These are phyloP conservation scores for Drepana falcataria DNA, from an alignment of 2,888 invertebrate species.

Conservation along the genomic window DNA sequence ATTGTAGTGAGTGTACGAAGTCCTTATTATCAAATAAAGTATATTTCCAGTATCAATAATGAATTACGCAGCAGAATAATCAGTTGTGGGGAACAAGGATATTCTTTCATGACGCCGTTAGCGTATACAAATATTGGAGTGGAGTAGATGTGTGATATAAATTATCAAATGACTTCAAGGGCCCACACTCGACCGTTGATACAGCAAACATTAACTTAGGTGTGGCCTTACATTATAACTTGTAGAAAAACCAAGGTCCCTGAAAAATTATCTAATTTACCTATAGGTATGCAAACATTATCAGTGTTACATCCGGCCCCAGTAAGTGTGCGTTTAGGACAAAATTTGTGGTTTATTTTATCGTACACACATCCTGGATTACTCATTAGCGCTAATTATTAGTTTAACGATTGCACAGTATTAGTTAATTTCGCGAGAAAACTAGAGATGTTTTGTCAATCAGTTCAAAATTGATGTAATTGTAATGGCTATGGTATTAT, in stretches of 20 bases:
- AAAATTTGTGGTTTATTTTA: slow-evolving; percentile 39
- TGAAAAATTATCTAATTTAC: slow-evolving; percentile 26
- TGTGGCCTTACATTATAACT: slow-evolving; percentile 30
- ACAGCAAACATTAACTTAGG: slow-evolving; percentile 50
- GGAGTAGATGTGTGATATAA: slow-evolving; percentile 40
- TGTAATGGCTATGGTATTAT: too few species aligned
- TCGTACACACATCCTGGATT: slow-evolving; percentile 49
- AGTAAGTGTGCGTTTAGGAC: slow-evolving; percentile 28
- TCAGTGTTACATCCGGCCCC: slow-evolving; percentile 53
- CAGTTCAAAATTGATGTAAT: too few species aligned
- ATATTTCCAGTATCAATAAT: slow-evolving; percentile 4
- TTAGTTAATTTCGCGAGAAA: background rate
- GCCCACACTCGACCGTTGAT: slow-evolving; percentile 45
- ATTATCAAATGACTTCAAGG: slow-evolving; percentile 57
- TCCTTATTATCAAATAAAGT: too few species aligned
- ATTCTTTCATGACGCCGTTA: slow-evolving; percentile 41
- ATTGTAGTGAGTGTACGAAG: too few species aligned
- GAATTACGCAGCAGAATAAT: slow-evolving; percentile 11
- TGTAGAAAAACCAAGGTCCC: slow-evolving; percentile 31
- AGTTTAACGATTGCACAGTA: slow-evolving; percentile 13
- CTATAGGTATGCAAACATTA: slow-evolving; percentile 27
- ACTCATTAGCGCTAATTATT: slow-evolving; percentile 50
- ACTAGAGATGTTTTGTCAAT: too few species aligned
- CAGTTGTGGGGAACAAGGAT: slow-evolving; percentile 37
- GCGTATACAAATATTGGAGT: slow-evolving; percentile 52